Percentiles rank a stretch among this genome's conserved stretches.
Conservation (phyloP, 1,140 invertebrate genomes). For the Cydia splendana region DNA sequence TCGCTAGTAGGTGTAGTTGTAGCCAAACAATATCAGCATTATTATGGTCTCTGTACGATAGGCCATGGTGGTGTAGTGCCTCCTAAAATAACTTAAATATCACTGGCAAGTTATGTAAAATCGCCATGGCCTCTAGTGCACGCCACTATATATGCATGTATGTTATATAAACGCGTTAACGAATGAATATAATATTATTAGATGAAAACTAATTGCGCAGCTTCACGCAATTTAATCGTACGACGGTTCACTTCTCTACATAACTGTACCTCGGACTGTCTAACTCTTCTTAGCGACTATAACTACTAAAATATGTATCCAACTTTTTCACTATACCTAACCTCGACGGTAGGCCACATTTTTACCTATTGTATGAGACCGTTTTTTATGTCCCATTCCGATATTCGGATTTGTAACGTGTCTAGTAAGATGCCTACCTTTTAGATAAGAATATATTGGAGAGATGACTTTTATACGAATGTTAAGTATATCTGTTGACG, state of each 20-base stretch:
- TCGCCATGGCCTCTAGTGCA: neutral
- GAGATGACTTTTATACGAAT: conserved; percentile 78
- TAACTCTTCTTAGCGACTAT: conserved; percentile 65
- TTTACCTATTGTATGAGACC: conserved; percentile 53
- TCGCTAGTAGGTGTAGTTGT: conserved; percentile 72
- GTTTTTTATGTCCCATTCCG: conserved; percentile 54
- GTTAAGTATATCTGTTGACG: conserved; percentile 76
- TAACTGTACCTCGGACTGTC: conserved; percentile 37
- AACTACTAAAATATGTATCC: conserved; percentile 54
- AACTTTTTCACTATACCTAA: conserved; percentile 62
- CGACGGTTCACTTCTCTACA: conserved; percentile 45
- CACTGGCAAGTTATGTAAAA: neutral
- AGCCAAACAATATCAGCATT: conserved; percentile 69
- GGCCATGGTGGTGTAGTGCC: conserved; percentile 34
- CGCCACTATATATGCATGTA: conserved; percentile 52
- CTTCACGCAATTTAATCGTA: conserved; percentile 61
- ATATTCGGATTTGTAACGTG: conserved; percentile 67
- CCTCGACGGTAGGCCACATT: conserved; percentile 52
- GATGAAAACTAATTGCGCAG: conserved; percentile 65
- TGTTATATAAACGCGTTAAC: conserved; percentile 72
- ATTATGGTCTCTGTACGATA: conserved; percentile 44
- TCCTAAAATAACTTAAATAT: neutral
- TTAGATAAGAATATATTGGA: conserved; percentile 77
- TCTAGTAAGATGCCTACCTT: conserved; percentile 75
- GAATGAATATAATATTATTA: conserved; percentile 72